Conservation (phyloP, 1,140 invertebrate genomes). For the Acromyrmex echinatior region DNA sequence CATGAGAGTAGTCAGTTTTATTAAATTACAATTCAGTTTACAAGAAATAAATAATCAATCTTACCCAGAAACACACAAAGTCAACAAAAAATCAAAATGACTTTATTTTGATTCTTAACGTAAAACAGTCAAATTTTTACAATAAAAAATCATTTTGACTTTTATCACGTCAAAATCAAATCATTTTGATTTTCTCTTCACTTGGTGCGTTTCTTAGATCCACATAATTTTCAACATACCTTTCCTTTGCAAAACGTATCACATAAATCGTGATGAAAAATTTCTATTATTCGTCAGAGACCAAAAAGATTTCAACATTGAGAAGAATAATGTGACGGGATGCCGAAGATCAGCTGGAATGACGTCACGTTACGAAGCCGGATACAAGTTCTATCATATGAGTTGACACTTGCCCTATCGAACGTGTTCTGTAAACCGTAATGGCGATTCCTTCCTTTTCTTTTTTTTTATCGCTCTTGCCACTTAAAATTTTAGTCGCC, state of each 20-base stretch:
- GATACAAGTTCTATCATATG: constrained; percentile 27
- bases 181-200: no score
- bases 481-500: not conserved
- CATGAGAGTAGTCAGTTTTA: not conserved
- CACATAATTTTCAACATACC: not conserved
- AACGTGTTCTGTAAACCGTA: constrained; percentile 29
- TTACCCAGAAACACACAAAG: not conserved
- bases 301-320: not conserved
- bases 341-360: constrained; percentile 42
- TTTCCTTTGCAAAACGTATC: not conserved
- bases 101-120: no score
- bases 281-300: not conserved
- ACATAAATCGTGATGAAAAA: not conserved
- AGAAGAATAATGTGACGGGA: constrained; percentile 20
- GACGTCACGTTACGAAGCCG: constrained; percentile 53
- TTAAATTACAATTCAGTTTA: not conserved
- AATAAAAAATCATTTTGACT: no score
- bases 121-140: no score
- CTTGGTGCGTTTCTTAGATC: no score
- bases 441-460: constrained; percentile 14
- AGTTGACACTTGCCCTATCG: not conserved
- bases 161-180: no score
- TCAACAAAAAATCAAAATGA: no score
- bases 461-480: not conserved
- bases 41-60: constrained; percentile 3